phyloP scores from a whole-genome alignment of 2,888 invertebrate genomes.

The Rotaria magnacalcarata region DNA sequence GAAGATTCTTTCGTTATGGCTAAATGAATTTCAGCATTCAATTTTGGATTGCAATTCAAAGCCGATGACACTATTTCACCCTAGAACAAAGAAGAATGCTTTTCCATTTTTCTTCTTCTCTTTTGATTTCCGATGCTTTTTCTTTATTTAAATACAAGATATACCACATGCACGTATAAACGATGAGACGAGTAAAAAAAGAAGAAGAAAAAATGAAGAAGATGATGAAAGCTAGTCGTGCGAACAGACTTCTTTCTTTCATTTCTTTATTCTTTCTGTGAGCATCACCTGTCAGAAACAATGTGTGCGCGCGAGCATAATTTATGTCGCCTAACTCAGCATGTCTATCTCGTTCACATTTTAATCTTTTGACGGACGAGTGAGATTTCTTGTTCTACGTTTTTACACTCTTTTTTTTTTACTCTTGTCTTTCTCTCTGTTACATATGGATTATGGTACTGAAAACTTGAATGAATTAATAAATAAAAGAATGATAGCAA shows the following conservation, averaged over 20 bases:
- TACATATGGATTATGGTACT: background rate
- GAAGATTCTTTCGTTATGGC: background rate
- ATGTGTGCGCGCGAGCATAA: slow-evolving; percentile 3
- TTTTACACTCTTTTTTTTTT: background rate
- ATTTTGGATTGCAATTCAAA: background rate
- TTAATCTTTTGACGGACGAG: slow-evolving; percentile 22
- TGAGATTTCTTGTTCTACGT: background rate
- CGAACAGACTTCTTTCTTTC: background rate
- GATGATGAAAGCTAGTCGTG: slow-evolving; percentile 2
- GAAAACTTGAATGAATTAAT: background rate
- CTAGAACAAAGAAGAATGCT: background rate
- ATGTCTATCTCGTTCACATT: background rate
- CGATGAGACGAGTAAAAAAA: background rate
- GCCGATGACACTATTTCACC: background rate
- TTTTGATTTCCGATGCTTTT: background rate
- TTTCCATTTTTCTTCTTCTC: background rate
- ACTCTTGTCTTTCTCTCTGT: background rate
- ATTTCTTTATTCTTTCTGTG: background rate
- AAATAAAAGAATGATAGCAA: background rate
- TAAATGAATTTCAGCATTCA: slow-evolving; percentile 16
- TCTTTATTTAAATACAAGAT: background rate
- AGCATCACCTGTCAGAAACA: slow-evolving; percentile 6
- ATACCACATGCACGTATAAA: background rate
- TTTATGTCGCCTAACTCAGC: background rate
- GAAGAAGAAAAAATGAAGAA: background rate